Conservation (phyloP, 1,140 invertebrate species). For the Meloidogyne floridensis region DNA sequence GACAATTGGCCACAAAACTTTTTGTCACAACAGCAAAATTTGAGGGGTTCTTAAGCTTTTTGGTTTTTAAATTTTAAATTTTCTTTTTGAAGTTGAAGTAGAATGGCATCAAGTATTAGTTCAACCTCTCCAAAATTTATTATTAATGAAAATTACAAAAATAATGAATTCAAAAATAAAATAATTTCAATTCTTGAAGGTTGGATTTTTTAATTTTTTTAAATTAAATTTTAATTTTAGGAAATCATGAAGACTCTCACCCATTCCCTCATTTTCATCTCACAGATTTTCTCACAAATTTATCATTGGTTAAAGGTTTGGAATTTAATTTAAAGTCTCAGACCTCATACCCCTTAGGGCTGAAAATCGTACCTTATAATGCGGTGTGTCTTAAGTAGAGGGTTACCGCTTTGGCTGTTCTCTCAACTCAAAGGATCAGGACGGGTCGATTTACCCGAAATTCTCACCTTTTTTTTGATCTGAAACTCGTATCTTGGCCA, state of each 20-base stretch:
- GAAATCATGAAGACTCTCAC: conserved; percentile 37
- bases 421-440: too few relatives aligned
- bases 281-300: conserved; percentile 36
- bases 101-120: background rate
- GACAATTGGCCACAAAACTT: too few relatives aligned
- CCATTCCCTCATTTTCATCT: conserved; percentile 49
- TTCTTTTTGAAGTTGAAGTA: background rate
- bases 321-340: background rate
- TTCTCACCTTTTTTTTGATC: too few relatives aligned
- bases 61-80: background rate
- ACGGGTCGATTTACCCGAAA: too few relatives aligned
- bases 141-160: background rate
- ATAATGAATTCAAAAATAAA: background rate
- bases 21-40: background rate
- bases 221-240: conserved; percentile 27
- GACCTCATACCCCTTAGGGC: background rate
- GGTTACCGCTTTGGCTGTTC: too few relatives aligned
- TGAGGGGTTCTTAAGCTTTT: background rate
- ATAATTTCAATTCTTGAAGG: background rate
- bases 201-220: background rate
- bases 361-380: too few relatives aligned
- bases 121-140: background rate
- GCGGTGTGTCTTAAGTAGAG: too few relatives aligned
- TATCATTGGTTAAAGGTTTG: conserved; percentile 28
- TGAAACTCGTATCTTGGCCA: too few relatives aligned